Percentiles rank a stretch among this genome's conserved stretches.
phyloP scores from a whole-genome alignment of 2,888 invertebrate species.

The Drosophila kokeensis region DNA sequence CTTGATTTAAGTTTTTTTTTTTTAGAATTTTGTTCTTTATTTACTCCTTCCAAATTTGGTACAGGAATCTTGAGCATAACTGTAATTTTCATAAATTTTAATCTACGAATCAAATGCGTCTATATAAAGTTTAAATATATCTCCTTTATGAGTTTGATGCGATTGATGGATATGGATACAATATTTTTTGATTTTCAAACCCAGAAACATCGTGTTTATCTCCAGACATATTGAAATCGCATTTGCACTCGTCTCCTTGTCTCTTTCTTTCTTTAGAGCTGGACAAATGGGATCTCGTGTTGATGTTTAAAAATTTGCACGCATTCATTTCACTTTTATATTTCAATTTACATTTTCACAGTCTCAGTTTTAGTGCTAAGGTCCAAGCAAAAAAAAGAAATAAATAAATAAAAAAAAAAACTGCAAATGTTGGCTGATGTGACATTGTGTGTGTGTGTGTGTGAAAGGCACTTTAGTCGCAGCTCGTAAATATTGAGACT shows the following conservation, averaged over 20 bases:
- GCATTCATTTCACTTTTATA: slow-evolving; percentile 25
- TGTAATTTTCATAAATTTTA: fast-evolving
- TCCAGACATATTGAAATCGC: neutral
- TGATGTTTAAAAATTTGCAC: slow-evolving; percentile 22
- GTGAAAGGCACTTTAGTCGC: slow-evolving; percentile 27
- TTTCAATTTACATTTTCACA: slow-evolving; percentile 5
- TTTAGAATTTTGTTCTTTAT: neutral
- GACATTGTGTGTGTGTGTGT: slow-evolving; percentile 4
- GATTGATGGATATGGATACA: neutral
- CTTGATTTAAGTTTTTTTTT: neutral
- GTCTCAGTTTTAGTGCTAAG: slow-evolving; percentile 1
- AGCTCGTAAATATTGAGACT: slow-evolving; percentile 18
- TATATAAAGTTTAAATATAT: neutral
- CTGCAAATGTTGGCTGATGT: slow-evolving; percentile 15
- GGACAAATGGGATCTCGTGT: slow-evolving; percentile 13
- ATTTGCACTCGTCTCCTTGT: neutral
- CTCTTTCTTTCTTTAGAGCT: slow-evolving; percentile 7
- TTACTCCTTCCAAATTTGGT: neutral
- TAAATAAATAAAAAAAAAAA: neutral
- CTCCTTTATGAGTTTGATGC: neutral
- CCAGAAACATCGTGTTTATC: neutral
- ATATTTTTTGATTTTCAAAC: neutral
- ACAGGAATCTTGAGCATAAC: neutral
- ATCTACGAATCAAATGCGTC: neutral
- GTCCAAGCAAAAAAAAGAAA: slow-evolving; percentile 5